Percentiles rank a stretch among this genome's conserved stretches.
phyloP scores from a whole-genome alignment of 2,888 invertebrate genomes.

The Ectemnius continuus region DNA sequence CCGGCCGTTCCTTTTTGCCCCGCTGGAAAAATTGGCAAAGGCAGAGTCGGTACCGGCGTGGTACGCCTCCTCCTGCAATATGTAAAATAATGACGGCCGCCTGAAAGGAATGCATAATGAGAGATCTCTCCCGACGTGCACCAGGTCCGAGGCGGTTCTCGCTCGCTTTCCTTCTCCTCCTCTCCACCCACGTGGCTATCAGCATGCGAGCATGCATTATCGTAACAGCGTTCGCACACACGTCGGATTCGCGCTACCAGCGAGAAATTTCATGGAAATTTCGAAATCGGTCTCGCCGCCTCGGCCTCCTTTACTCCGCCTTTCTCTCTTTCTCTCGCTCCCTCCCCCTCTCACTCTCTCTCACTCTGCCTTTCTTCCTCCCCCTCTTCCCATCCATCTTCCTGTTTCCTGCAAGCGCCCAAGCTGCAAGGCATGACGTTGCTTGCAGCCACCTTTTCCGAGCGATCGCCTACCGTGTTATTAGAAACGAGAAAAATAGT shows the following conservation, averaged over 20 bases:
- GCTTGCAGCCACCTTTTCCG: slow-evolving; percentile 22
- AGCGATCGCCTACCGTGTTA: slow-evolving; percentile 30
- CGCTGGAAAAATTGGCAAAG: slow-evolving; percentile 71
- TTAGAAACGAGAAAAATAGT: slow-evolving; percentile 34
- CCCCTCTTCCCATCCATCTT: slow-evolving; percentile 26
- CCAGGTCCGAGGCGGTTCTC: slow-evolving; percentile 56
- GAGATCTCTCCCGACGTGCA: slow-evolving; percentile 64
- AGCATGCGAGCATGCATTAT: slow-evolving; percentile 64
- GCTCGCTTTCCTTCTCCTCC: slow-evolving; percentile 30
- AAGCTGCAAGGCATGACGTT: slow-evolving; percentile 16
- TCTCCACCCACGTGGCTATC: slow-evolving; percentile 62
- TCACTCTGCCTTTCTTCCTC: too few relatives aligned
- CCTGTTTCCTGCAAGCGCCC: slow-evolving; percentile 37
- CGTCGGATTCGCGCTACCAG: slow-evolving; percentile 26
- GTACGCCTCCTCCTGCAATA: slow-evolving; percentile 68
- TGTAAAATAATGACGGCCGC: slow-evolving; percentile 73
- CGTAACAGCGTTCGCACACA: slow-evolving; percentile 41
- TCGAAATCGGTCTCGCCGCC: slow-evolving; percentile 30
- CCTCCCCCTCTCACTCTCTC: too few relatives aligned
- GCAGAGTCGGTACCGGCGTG: slow-evolving; percentile 55
- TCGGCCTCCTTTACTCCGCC: slow-evolving; percentile 17
- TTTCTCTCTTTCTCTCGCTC: too few relatives aligned
- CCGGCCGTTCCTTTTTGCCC: slow-evolving; percentile 64
- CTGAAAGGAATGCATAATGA: slow-evolving; percentile 75
- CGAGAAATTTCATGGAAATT: slow-evolving; percentile 48